A percentile compares a stretch with the other conserved stretches of the same genome.
These are phyloP conservation scores for Xanthorhoe spadicearia DNA, from an alignment of 2,888 invertebrate species.

Conservation along the genomic window DNA sequence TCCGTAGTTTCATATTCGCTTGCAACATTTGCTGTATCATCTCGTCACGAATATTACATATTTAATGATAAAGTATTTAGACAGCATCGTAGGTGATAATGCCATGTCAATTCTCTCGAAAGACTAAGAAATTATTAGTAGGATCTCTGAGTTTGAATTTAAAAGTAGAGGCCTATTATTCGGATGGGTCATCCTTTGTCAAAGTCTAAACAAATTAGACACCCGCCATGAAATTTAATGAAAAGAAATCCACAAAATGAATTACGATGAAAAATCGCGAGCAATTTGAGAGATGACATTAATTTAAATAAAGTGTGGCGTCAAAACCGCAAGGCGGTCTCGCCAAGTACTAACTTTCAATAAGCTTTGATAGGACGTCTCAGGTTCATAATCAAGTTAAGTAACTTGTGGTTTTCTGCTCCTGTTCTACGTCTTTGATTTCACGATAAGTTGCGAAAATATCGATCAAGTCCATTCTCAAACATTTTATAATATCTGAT, in stretches of 20 bases:
- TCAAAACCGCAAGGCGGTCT: constrained; percentile 48
- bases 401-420: constrained; percentile 38
- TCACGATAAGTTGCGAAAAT: constrained; percentile 18
- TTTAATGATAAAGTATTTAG: too few relatives aligned
- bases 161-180: background rate
- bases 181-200: background rate
- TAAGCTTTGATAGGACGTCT: constrained; percentile 43
- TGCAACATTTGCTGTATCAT: constrained; percentile 8
- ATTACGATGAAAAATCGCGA: constrained; percentile 25
- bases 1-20: constrained; percentile 41
- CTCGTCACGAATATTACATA: background rate
- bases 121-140: too few relatives aligned
- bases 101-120: too few relatives aligned
- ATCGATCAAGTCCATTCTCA: constrained; percentile 4
- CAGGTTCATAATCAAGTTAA: constrained; percentile 42
- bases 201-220: background rate
- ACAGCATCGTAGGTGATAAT: too few relatives aligned
- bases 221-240: background rate
- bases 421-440: constrained; percentile 29
- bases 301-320: constrained; percentile 43
- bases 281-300: constrained; percentile 37
- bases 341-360: constrained; percentile 42
- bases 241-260: constrained; percentile 12
- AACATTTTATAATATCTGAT: background rate
- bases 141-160: background rate